phyloP scores from a whole-genome alignment of 2,797 vertebrate genomes.

The Emydoidea blandingii region DNA sequence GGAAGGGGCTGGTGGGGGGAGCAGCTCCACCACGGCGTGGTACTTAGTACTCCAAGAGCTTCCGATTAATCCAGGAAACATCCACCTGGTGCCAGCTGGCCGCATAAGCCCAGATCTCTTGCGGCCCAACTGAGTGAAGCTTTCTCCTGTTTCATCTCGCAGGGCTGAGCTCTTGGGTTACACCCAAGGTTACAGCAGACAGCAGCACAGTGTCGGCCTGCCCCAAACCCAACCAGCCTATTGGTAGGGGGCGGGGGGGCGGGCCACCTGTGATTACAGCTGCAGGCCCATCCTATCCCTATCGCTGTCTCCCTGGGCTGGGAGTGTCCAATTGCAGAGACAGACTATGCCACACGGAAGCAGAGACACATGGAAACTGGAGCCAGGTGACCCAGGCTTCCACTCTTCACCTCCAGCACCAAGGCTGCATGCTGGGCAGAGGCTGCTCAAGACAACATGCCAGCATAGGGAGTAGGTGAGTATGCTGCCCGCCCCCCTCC shows the following conservation, averaged over 20 bases:
- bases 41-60: accelerated
- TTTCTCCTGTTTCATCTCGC: slow-evolving; percentile 34
- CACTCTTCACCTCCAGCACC: neutral
- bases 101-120: neutral
- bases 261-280: slow-evolving; percentile 67
- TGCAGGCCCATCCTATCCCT: slow-evolving; percentile 71
- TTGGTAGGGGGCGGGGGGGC: slow-evolving; percentile 44
- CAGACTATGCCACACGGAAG: neutral
- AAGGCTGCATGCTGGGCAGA: neutral
- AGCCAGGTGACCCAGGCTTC: slow-evolving; percentile 25
- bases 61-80: accelerated
- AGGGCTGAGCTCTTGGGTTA: slow-evolving; percentile 25
- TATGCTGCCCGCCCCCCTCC: neutral
- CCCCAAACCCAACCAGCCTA: neutral
- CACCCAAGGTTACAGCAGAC: slow-evolving; percentile 24
- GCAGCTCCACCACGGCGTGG: accelerated
- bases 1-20: accelerated
- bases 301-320: slow-evolving; percentile 42
- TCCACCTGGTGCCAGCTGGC: accelerated
- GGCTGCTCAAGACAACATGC: neutral
- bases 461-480: too few relatives aligned
- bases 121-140: neutral
- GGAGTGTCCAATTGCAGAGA: slow-evolving; percentile 39
- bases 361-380: slow-evolving; percentile 51
- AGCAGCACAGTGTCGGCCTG: neutral